These are phyloP conservation scores for Paedocypris sp. DNA, from an alignment of 2,113 vertebrate species.

Conservation along the genomic window DNA sequence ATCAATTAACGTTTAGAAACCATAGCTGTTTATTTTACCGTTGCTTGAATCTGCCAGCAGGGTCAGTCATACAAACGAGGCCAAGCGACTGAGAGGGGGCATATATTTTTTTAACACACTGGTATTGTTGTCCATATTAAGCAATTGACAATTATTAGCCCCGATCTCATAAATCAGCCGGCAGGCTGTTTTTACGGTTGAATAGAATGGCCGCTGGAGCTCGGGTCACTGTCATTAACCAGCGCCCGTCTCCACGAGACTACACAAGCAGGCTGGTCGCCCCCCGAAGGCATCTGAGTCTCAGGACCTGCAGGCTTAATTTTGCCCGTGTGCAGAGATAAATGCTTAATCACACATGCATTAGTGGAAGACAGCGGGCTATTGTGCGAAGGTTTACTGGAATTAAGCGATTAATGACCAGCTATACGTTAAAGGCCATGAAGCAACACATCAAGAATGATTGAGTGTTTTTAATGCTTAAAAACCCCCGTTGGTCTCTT, in stretches of 20 bases:
- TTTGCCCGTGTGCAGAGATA: slow-evolving; percentile 75
- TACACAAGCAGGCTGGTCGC: slow-evolving; percentile 72
- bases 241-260: slow-evolving; percentile 65
- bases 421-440: slow-evolving; percentile 82
- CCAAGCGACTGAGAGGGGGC: slow-evolving; percentile 29
- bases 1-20: slow-evolving; percentile 35
- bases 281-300: slow-evolving; percentile 75
- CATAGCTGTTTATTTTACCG: slow-evolving; percentile 26
- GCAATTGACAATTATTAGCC: slow-evolving; percentile 95
- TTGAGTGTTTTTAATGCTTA: slow-evolving; percentile 77
- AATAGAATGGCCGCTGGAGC: slow-evolving; percentile 93
- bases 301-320: slow-evolving; percentile 84
- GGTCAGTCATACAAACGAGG: slow-evolving; percentile 24
- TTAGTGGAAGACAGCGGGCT: slow-evolving; percentile 82
- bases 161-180: slow-evolving; percentile 92
- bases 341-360: slow-evolving; percentile 83
- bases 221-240: slow-evolving; percentile 99
- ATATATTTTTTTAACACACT: slow-evolving; percentile 61
- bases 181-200: slow-evolving; percentile 90
- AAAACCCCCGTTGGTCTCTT: slow-evolving; percentile 22
- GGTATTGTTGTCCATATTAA: slow-evolving; percentile 55
- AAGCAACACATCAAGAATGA: slow-evolving; percentile 81
- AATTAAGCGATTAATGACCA: slow-evolving; percentile 97
- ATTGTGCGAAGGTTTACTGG: slow-evolving; percentile 94
- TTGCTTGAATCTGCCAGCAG: neutral